These are phyloP conservation scores for Pediacus dermestoides DNA, from an alignment of 2,888 invertebrate genomes.

Conservation along the genomic window DNA sequence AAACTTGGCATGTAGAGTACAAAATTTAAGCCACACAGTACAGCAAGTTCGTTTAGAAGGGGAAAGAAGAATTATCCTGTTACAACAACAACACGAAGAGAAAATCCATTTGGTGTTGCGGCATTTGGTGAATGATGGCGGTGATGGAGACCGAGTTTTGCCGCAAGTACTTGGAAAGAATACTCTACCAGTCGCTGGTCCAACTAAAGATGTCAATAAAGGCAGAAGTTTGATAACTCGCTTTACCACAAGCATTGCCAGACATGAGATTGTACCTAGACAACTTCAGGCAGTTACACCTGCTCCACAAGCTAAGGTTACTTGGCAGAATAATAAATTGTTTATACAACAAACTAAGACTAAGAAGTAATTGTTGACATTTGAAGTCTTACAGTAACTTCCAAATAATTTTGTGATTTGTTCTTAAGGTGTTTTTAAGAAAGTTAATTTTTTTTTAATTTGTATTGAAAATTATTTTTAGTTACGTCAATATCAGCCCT, in stretches of 20 bases:
- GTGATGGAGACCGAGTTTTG: slow-evolving; percentile 27
- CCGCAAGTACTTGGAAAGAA: slow-evolving; percentile 24
- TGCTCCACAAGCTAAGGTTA: slow-evolving; percentile 71
- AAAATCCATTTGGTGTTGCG: slow-evolving; percentile 61
- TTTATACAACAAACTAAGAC: slow-evolving; percentile 71
- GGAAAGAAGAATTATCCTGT: slow-evolving; percentile 57
- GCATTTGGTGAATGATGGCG: slow-evolving; percentile 40
- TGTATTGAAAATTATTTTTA: no score
- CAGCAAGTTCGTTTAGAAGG: slow-evolving; percentile 65
- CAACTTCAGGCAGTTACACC: slow-evolving; percentile 62
- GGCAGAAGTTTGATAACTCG: slow-evolving; percentile 53
- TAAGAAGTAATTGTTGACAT: slow-evolving; percentile 38
- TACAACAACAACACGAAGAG: slow-evolving; percentile 64
- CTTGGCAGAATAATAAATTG: slow-evolving; percentile 77
- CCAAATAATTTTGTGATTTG: no score
- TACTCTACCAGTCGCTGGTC: slow-evolving; percentile 23
- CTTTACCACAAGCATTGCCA: slow-evolving; percentile 50
- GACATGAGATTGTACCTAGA: slow-evolving; percentile 51
- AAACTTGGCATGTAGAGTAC: slow-evolving; percentile 67
- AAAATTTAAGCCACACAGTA: slow-evolving; percentile 61
- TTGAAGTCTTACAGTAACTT: background rate
- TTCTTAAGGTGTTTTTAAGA: no score
- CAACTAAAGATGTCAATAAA: slow-evolving; percentile 48
- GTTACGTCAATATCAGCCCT: no score
- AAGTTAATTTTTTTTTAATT: no score